Evolutionary conservation across 2,113 vertebrate genomes (phyloP), one percentile per base, ranked within the genome.

Genomic region (Microcebus ravelobensis): DNA sequence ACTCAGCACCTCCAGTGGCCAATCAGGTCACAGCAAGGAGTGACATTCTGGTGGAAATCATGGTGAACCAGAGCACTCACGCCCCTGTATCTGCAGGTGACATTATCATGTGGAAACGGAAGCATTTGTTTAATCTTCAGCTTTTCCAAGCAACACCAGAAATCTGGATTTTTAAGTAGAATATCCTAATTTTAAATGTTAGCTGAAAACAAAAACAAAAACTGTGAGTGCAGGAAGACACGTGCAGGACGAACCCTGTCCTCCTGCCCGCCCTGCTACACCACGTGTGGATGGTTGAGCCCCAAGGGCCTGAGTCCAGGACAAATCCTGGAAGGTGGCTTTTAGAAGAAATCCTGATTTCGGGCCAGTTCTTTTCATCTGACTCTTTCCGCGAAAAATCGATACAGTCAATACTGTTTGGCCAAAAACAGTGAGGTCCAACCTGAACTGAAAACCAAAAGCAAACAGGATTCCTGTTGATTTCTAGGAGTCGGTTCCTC

Each of bases 331-430:
- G 31, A 88, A 82, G 34, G 23, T 67, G 36, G 12, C 31, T 81
- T 89, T 81, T 61, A 61, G 59, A 87, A 92, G 45, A 91, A 86
- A 89, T 42, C 8, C 63, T 55, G 73, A 31, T 81, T 71, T 67
- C 65, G 73, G 23, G 25, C 31, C 70, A 77, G 17, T 77, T 94
- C 42, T 77, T 87, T 93, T 42, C 3, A 55, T 67, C 65, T 48
- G 77, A 61, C 27, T 82, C 90, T 91, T 96, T 92, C 70, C 9
- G 10, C 71, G 73, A 83, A 96, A 94, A 92, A 76, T 71, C 88
- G 91, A 93, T 74, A 50, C 31, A 21, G 23, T 55, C 52, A 91
- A 93, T 57, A 57, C 55, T 57, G 70, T 95, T 94, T 85, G 65
- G 20, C 82, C 81, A 50, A 92, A 96, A 90, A 21, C n/a, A 52